Evolutionary conservation across 2,797 vertebrate species (phyloP), one percentile per base, ranked within the genome.

Genomic region (Sebastiscus tertius): DNA sequence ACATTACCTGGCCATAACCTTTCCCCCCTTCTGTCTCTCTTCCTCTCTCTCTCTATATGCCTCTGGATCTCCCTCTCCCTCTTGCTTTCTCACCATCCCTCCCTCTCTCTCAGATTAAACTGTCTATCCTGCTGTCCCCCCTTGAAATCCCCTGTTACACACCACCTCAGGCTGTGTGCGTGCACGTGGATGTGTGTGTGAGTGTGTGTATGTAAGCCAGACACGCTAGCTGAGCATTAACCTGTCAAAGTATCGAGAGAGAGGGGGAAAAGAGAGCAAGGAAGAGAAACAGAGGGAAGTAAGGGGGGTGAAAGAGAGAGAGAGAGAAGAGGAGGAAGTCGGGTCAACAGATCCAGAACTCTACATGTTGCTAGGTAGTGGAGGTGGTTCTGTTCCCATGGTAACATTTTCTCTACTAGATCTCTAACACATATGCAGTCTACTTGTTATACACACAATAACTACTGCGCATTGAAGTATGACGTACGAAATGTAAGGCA

Each of bases 141-240:
- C 80, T 88, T 88, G 77, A 92, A 92, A 93, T 93, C 90, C 87
- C 90, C 85, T 72, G 86, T 92, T 89, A 84, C 88, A 88, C 84
- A 85, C 80, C 85, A 90, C 93, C 89, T 83, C 76, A 34, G 91
- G 92, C 84, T 81, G 81, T 72, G 82, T 77, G 75, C 59, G 68
- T 69, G 70, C 26, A 66, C 56, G 63, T 73, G 66, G 59, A 60
- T 59, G 67, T 49, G 34, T 79, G 60, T 39, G 31, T 26, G 62
- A 62, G 72, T n/a, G 60, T 39, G 70, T 6, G 72, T 42, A 3
- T 68, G 29, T 80, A 78, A 87, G 83, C 80, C 82, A 82, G 92
- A 93, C 87, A 94, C 71, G 81, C 82, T 86, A 75, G 84, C 90
- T 86, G 89, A 93, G 88, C 91, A 91, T 93, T 94, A 94, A 92